Evolutionary conservation across 2,113 vertebrate species (phyloP).

Genomic region (Vulpes vulpes): DNA sequence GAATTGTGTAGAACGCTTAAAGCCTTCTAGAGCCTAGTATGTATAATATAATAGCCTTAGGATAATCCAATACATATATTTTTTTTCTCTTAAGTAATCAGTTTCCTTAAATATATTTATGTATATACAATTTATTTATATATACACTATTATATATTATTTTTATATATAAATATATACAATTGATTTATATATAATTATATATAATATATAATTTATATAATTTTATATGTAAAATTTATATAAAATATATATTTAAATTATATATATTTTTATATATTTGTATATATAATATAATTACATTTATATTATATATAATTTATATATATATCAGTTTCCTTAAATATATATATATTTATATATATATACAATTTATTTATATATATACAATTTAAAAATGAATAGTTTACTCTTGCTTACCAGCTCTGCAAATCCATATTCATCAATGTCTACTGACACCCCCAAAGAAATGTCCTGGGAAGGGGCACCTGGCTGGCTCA

Average conservation of each 20-base stretch:
- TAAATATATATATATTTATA: not conserved
- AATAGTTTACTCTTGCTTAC: not conserved
- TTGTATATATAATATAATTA: no score
- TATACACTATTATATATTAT: not conserved
- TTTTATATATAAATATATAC: not conserved
- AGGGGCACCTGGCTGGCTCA: not conserved
- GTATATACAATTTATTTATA: not conserved
- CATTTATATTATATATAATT: no score
- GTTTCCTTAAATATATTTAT: not conserved
- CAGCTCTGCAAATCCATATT: not conserved
- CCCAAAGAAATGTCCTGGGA: not conserved
- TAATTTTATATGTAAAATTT: not conserved
- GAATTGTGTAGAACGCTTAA: not conserved
- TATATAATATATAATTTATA: not conserved
- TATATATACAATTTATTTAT: not conserved
- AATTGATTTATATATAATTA: not conserved
- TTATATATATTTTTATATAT: no score
- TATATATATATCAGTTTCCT: not conserved
- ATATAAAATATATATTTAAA: no score
- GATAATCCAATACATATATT: not conserved
- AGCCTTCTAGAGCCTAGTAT: not conserved
- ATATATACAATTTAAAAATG: slow-evolving; percentile 31
- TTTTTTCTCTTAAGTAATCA: slow-evolving; percentile 9
- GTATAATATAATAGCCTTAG: not conserved
- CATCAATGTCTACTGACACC: not conserved